These are phyloP conservation scores for Zelostemma sp. DNA, from an alignment of 1,140 invertebrate species.

Conservation along the genomic window DNA sequence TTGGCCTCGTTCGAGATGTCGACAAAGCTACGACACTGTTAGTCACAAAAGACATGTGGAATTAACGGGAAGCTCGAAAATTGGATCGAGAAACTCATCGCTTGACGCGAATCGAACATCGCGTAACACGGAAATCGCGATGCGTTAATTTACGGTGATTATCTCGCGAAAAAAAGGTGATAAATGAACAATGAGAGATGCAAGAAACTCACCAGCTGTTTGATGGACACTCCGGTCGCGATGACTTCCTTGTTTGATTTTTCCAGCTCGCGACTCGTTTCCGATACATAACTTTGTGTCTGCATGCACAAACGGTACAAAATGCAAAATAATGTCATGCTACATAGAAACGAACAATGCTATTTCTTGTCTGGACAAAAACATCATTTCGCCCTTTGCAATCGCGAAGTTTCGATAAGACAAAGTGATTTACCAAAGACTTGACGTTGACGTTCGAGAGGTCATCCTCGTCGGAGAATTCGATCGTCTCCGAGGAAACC, in stretches of 20 bases:
- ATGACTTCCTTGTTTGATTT: constrained; percentile 67
- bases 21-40: constrained; percentile 75
- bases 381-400: no score
- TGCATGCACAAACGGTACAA: constrained; percentile 65
- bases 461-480: constrained; percentile 67
- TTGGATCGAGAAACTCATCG: no score
- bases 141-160: not conserved
- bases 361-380: no score
- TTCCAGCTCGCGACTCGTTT: constrained; percentile 64
- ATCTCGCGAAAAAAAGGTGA: not conserved
- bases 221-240: constrained; percentile 69
- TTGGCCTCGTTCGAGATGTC: constrained; percentile 73
- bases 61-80: no score
- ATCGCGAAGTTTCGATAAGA: no score
- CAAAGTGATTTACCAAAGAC: constrained; percentile 60
- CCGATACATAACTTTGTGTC: constrained; percentile 69
- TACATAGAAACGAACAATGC: not conserved
- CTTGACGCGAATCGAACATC: no score
- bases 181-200: constrained; percentile 2
- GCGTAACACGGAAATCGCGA: no score
- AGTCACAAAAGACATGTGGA: constrained; percentile 55
- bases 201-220: constrained; percentile 66
- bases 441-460: constrained; percentile 74
- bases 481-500: constrained; percentile 59
- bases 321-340: constrained; percentile 30